phyloP scores from a whole-genome alignment of 2,888 invertebrate genomes.

The Drosophila melanocephala region DNA sequence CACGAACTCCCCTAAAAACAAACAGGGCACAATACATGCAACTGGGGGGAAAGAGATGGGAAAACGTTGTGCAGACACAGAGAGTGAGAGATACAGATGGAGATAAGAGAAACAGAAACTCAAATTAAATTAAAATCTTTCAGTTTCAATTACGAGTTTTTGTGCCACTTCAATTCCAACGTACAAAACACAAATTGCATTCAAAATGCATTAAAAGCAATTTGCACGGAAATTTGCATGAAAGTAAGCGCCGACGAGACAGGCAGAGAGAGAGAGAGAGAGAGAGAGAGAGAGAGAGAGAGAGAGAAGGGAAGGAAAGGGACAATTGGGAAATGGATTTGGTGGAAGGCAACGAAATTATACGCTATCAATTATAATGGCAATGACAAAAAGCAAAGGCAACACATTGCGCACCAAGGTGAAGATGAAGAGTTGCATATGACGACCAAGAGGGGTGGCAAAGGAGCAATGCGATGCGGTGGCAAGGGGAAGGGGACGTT shows the following conservation, averaged over 20 bases:
- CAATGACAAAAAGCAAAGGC: slow-evolving; percentile 79
- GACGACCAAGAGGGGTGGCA: slow-evolving; percentile 4
- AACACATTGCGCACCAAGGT: slow-evolving; percentile 56
- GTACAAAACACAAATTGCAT: slow-evolving; percentile 82
- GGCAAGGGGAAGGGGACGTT: not conserved
- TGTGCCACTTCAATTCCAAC: slow-evolving; percentile 79
- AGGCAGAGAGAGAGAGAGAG: slow-evolving; percentile 22
- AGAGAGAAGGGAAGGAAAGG: slow-evolving; percentile 9
- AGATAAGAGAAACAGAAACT: slow-evolving; percentile 77
- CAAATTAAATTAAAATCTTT: slow-evolving; percentile 82
- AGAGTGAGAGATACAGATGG: slow-evolving; percentile 40
- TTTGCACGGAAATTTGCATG: slow-evolving; percentile 80
- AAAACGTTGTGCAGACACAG: slow-evolving; percentile 1
- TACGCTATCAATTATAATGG: slow-evolving; percentile 81
- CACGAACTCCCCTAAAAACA: slow-evolving; percentile 40
- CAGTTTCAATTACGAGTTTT: slow-evolving; percentile 82
- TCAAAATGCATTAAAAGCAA: slow-evolving; percentile 82
- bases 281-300: slow-evolving; percentile 27
- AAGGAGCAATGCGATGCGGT: not conserved
- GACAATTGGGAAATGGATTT: slow-evolving; percentile 41
- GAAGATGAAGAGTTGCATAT: slow-evolving; percentile 58
- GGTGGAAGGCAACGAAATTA: slow-evolving; percentile 70
- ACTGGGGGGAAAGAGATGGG: not conserved
- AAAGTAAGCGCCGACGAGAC: slow-evolving; percentile 56
- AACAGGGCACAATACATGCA: slow-evolving; percentile 26